Evolutionary conservation across 2,888 invertebrate genomes (phyloP).

Genomic region (Acutogordius australiensis): DNA sequence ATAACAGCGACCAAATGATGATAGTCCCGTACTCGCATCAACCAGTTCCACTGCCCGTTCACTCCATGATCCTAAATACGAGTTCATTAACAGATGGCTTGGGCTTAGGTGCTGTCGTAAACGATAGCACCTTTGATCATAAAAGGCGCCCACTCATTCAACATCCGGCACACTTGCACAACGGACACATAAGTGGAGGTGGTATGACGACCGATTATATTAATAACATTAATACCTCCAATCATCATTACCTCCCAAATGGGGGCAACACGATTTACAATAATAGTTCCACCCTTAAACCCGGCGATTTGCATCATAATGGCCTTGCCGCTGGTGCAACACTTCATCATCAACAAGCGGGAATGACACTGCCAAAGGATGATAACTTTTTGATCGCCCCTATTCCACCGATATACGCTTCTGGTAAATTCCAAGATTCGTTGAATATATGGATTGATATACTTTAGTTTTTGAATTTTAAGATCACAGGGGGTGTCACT

Average conservation of each 20-base stretch:
- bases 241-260: no score
- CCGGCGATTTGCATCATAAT: not conserved
- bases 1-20: not conserved
- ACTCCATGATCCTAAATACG: not conserved
- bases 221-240: no score
- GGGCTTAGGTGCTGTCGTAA: not conserved
- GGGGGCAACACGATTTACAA: not conserved
- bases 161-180: not conserved
- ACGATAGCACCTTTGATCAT: not conserved
- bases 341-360: no score
- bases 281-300: not conserved
- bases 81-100: not conserved
- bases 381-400: conserved; percentile 6
- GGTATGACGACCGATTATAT: not conserved
- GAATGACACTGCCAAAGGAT: no score
- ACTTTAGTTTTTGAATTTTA: no score
- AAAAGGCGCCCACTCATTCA: not conserved
- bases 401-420: not conserved
- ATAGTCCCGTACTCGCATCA: not conserved
- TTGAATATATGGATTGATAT: no score
- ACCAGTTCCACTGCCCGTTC: not conserved
- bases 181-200: not conserved
- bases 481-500: no score
- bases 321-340: not conserved
- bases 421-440: no score